Conservation (phyloP, 53 echinoderm and acorn worm genomes). For the Echinarachnius parma region DNA sequence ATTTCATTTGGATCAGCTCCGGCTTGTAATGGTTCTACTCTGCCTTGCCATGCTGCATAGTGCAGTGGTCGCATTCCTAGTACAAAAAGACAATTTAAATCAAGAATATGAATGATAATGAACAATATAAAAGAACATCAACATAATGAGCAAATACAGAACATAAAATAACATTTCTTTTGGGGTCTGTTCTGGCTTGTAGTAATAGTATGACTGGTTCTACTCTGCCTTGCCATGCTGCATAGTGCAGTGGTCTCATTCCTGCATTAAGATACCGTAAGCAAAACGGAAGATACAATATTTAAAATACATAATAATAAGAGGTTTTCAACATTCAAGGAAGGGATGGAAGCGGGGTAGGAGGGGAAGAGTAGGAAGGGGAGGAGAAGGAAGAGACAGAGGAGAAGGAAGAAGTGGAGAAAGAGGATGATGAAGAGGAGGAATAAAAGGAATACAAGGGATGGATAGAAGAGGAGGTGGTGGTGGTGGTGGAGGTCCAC, state of each 20-base stretch:
- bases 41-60: conserved; percentile 99
- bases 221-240: conserved; percentile 95
- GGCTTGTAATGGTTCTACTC: conserved; percentile 72
- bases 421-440: neutral
- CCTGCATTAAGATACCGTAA: conserved; percentile 32
- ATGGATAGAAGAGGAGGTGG: neutral
- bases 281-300: neutral
- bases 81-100: no score
- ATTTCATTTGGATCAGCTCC: conserved; percentile 79
- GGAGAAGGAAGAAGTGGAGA: neutral
- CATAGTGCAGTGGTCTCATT: conserved; percentile 96
- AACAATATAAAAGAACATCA: no score
- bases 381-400: neutral
- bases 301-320: neutral
- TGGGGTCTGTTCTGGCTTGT: conserved; percentile 68
- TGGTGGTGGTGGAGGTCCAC: neutral
- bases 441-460: neutral
- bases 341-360: neutral
- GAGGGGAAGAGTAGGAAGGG: neutral
- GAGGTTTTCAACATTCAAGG: neutral
- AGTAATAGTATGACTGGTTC: conserved; percentile 82
- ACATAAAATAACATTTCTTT: conserved; percentile 72
- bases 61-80: conserved; percentile 97
- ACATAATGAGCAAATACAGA: conserved; percentile 53
- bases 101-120: no score